A percentile compares a stretch with the other conserved stretches of the same genome.
These are phyloP conservation scores for Cynocephalus volans DNA, from an alignment of 2,113 vertebrate species.

Conservation along the genomic window DNA sequence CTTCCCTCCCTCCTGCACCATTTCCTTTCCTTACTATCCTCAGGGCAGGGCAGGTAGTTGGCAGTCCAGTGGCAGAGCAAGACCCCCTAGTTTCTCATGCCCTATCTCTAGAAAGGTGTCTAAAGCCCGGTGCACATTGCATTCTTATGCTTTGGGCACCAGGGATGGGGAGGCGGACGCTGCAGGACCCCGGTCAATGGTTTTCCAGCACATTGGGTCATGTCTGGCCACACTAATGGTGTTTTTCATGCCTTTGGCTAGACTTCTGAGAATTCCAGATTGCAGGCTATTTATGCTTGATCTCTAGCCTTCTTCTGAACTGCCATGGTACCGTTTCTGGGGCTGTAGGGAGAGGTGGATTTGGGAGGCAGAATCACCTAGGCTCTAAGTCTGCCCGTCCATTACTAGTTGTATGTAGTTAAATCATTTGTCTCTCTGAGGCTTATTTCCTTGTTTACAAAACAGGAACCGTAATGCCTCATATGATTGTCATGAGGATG, in stretches of 20 bases:
- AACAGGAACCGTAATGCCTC: neutral
- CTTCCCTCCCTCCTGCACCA: no score
- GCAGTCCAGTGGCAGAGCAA: neutral
- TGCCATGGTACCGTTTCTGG: neutral
- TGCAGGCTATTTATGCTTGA: neutral
- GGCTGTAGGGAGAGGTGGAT: neutral
- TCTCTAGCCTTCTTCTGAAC: neutral
- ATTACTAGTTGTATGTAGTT: neutral
- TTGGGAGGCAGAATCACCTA: neutral
- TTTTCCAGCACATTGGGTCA: rapidly evolving
- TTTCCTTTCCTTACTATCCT: neutral
- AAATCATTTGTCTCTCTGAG: neutral
- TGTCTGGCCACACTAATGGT: neutral
- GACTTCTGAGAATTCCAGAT: neutral
- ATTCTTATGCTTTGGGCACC: neutral
- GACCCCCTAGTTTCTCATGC: no score
- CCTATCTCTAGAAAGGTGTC: neutral
- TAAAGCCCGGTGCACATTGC: rapidly evolving
- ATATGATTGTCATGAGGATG: rapidly evolving
- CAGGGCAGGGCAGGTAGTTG: neutral
- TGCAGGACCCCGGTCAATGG: rapidly evolving
- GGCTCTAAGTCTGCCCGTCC: neutral
- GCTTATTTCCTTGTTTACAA: neutral
- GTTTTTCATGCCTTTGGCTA: neutral
- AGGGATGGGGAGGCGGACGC: neutral